Evolutionary conservation across 2,113 vertebrate genomes (phyloP).

Genomic region (Hassar affinis): DNA sequence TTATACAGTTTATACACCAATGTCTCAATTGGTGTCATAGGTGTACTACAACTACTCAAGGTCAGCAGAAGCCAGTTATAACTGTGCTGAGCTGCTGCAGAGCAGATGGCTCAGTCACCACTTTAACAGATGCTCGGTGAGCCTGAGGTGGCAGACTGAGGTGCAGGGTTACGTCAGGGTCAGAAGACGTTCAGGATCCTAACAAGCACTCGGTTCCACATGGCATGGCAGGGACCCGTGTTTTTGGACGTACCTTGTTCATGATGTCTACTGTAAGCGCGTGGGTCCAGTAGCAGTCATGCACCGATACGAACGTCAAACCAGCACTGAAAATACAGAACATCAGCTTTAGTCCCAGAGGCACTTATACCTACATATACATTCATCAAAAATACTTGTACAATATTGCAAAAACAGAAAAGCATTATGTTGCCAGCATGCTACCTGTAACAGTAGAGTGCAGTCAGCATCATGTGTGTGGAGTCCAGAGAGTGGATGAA

Average conservation of each 20-base stretch:
- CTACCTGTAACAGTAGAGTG: slow-evolving; percentile 88
- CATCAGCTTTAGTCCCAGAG: background rate
- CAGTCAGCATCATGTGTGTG: slow-evolving; percentile 97
- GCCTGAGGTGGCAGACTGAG: background rate
- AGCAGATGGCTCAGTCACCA: slow-evolving; percentile 40
- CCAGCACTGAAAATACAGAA: slow-evolving; percentile 72
- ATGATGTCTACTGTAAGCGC: slow-evolving; percentile 83
- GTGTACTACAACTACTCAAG: background rate
- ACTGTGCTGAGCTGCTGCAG: background rate
- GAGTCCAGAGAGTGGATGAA: slow-evolving; percentile 98
- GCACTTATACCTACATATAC: background rate
- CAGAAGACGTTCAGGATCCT: background rate
- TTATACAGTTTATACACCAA: background rate
- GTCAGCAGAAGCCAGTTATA: background rate
- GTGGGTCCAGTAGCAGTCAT: slow-evolving; percentile 98
- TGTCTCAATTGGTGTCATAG: background rate
- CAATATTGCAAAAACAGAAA: background rate
- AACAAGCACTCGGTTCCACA: background rate
- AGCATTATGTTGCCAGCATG: background rate
- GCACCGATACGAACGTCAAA: slow-evolving; percentile 91
- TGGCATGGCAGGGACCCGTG: background rate
- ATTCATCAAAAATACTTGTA: background rate
- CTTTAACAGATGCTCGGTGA: slow-evolving; percentile 30
- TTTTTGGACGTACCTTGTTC: slow-evolving; percentile 81
- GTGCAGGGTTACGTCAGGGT: background rate